Base-by-base conservation (phyloP, 2,888 invertebrate species). In the Amphipyra tragopoginis region DNA sequence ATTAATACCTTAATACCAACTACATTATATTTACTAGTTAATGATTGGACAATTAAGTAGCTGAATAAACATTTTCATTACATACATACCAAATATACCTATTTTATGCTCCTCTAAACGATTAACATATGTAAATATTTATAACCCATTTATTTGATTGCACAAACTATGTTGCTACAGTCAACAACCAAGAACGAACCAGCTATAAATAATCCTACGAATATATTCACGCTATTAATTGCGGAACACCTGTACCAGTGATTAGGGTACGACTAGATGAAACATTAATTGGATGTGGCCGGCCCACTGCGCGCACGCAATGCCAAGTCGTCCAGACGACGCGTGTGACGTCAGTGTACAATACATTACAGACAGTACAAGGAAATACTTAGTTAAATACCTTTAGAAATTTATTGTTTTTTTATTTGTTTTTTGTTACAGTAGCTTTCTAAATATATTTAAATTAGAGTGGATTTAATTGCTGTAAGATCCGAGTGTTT, bases 211-310 rank as follows among this genome's bases (percentile, higher is more conserved):
- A 77, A 75, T 58, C 40, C 7, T 15, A 62, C 38, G 59, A 65
- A 79, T 77, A 77, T 36, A 81, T 83, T 72, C 65, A 66, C 69
- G 65, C 80, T 85, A 89, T 87, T 86, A 88, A 89, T 89, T 87
- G 82, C 77, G 61, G 77, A 82, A 79, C 88, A 88, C 86, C 88
- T 87, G 88, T 86, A 86, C 67, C 62, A 79, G 81, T 81, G 82
- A 82, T 85, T 79, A 79, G 72, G 73, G 68, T 69, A 66, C 75
- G 66, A 77, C 74, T 72, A 79, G 80, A 81, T 81, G 78, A 77
- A 81, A 81, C 81, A 84, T 84, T 88, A 86, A 87, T 86, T 86
- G 81, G 80, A 82, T 73, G 78, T 79, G 84, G 81, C 82, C 67
- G 58, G 72, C 49, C 49, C 63, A 56, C 40, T 75, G 78, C 76